Conservation (phyloP, 30 jellyfish, hydroid and myxozoan genomes). For the Aurelia sp. region DNA sequence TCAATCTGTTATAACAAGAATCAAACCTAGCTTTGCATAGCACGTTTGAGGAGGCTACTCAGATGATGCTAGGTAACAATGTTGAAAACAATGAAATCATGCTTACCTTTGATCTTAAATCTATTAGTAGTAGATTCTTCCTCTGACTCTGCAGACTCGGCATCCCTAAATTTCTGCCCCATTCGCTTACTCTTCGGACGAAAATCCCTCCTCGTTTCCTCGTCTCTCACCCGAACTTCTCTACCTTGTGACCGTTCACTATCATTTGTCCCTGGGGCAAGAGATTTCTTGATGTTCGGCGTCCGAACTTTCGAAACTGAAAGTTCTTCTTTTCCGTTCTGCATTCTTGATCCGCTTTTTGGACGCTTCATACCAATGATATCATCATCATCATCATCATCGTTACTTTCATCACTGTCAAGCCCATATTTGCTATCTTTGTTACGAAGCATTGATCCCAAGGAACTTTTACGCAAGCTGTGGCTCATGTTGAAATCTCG, state of each 20-base stretch:
- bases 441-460: too few relatives aligned
- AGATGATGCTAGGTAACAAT: too few relatives aligned
- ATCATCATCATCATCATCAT: conserved; percentile 36
- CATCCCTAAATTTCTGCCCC: not conserved
- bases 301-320: not conserved
- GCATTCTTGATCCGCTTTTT: not conserved
- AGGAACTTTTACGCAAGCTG: too few relatives aligned
- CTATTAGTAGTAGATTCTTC: not conserved
- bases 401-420: not conserved
- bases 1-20: too few relatives aligned
- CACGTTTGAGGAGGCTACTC: too few relatives aligned
- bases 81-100: not conserved
- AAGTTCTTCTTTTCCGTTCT: not conserved
- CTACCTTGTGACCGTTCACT: not conserved
- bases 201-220: not conserved
- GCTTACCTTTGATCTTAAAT: conserved; percentile 41
- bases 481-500: too few relatives aligned
- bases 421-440: too few relatives aligned
- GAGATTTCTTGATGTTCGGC: too few relatives aligned
- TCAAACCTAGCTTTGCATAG: too few relatives aligned
- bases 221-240: not conserved
- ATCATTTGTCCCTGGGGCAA: too few relatives aligned
- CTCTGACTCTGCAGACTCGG: not conserved
- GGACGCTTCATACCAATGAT: conserved; percentile 17
- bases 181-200: not conserved